Conservation (phyloP, 2,888 invertebrate genomes). For the Mythimna ferrago region DNA sequence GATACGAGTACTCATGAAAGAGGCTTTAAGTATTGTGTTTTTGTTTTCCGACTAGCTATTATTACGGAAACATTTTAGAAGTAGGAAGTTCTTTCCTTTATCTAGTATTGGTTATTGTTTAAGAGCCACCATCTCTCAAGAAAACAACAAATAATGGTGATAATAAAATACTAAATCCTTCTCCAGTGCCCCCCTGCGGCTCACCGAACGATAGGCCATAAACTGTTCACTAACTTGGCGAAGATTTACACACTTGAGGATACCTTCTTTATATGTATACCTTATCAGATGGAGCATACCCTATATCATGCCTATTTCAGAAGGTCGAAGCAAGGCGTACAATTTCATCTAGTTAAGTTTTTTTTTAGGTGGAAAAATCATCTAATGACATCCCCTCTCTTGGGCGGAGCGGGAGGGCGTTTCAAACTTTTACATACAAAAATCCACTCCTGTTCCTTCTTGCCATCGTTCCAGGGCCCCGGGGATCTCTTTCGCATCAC, state of each 20-base stretch:
- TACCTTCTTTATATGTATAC: background rate
- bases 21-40: too few relatives aligned
- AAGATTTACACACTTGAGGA: background rate
- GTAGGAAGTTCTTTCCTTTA: background rate
- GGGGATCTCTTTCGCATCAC: too few relatives aligned
- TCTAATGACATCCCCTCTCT: too few relatives aligned
- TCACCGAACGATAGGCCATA: slow-evolving; percentile 12
- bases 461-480: too few relatives aligned
- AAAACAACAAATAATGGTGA: slow-evolving; percentile 10
- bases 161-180: slow-evolving; percentile 42
- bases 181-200: slow-evolving; percentile 17
- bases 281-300: background rate
- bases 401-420: too few relatives aligned
- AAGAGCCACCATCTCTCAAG: background rate
- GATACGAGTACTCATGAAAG: too few relatives aligned
- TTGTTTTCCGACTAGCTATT: background rate
- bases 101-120: background rate
- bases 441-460: too few relatives aligned
- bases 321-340: too few relatives aligned
- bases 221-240: slow-evolving; percentile 12
- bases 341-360: too few relatives aligned
- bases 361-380: too few relatives aligned
- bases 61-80: background rate
- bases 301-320: too few relatives aligned
- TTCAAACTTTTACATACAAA: too few relatives aligned